Base-by-base conservation (phyloP, 92 coral and sea anemone genomes). In the Paragorgia papillata region DNA sequence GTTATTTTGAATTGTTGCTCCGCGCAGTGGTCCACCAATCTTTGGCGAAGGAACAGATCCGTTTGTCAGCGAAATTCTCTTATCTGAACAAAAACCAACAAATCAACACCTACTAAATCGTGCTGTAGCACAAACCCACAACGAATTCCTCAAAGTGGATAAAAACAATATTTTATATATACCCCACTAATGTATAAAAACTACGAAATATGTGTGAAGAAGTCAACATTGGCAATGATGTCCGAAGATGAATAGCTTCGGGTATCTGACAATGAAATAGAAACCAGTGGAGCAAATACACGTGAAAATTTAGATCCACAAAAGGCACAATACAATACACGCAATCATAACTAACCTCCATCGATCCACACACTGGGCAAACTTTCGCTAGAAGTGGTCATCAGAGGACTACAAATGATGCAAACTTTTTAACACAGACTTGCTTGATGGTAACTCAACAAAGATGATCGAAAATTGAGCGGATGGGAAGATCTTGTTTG, bases 331-430 rank as follows among this genome's bases (percentile, higher is more conserved):
- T 18, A 71, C 20, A 34, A 27, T 50, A 53, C 62, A 71, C 78
- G 48, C 51, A n/a, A 71, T 17, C 39, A 46, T 53, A 71, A 26
- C 65, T 71, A 18, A 71, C 78, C 78, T 55, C 78, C 78, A 71
- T 32, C 65, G 21, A 50, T 55, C 78, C 78, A 71, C 28, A 71
- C 63, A 32, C 29, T 71, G 1, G 64, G 9, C 30, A 71, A 53
- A 53, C 51, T 34, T 71, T 71, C 63, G 78, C 78, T 55, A 71
- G 78, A 53, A 53, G 78, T 71, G 31, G 78, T 71, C 78, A 71
- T 71, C 78, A 71, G 78, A 71, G 25, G 78, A 71, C 62, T 53
- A 55, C 78, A 33, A 71, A 71, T 51, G 41, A 71, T 71, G 78
- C 78, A 71, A 50, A 34, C 32, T 14, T 58, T 53, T 71, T 28